Evolutionary conservation across 2,113 vertebrate genomes (phyloP).

Genomic region (Pelecanus crispus): DNA sequence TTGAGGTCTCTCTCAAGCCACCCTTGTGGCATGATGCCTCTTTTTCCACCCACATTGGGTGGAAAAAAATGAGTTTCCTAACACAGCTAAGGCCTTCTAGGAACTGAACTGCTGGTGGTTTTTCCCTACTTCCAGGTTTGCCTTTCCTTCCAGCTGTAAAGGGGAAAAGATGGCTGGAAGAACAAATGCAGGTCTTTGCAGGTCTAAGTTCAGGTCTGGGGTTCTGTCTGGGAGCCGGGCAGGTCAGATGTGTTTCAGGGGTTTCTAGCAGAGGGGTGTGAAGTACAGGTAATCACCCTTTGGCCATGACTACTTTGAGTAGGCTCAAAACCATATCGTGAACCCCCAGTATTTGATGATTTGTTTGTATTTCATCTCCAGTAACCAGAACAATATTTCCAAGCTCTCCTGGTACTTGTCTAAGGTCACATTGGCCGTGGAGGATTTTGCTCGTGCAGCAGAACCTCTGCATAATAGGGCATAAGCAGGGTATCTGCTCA

Average conservation of each 20-base stretch:
- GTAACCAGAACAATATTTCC: background rate
- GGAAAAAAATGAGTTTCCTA: background rate
- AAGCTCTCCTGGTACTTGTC: background rate
- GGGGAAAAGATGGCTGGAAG: background rate
- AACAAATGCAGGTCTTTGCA: background rate
- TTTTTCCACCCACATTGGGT: background rate
- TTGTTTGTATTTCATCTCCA: background rate
- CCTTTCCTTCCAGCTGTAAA: background rate
- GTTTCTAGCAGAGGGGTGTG: background rate
- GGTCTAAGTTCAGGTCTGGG: background rate
- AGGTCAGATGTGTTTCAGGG: fast-evolving
- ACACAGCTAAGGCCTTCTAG: background rate
- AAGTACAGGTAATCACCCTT: background rate
- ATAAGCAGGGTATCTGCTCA: background rate
- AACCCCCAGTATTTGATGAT: background rate
- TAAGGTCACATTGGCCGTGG: background rate
- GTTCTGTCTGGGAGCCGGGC: background rate
- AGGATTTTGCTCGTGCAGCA: background rate
- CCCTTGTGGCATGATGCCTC: background rate
- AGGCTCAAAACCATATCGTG: background rate
- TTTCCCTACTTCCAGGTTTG: background rate
- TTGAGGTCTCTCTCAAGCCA: background rate
- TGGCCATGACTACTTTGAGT: background rate
- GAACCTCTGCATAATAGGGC: background rate
- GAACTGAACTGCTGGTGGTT: background rate